Evolutionary conservation across 2,888 invertebrate genomes (phyloP).

Genomic region (Caenorhabditis parvicauda): DNA sequence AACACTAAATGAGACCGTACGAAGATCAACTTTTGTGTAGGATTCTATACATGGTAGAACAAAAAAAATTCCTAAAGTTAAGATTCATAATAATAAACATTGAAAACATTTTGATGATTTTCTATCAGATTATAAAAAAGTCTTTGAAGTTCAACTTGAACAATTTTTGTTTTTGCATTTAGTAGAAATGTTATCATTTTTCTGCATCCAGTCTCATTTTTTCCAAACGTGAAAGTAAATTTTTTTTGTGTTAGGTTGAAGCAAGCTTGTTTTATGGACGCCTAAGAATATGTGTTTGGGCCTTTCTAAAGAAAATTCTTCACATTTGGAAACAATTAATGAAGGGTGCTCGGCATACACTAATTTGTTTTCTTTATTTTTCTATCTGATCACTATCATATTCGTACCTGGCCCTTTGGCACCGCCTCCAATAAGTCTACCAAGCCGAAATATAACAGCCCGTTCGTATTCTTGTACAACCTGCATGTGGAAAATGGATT

Average conservation of each 20-base stretch:
- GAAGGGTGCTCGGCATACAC: too few species aligned
- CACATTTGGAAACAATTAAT: too few species aligned
- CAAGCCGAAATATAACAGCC: constrained; percentile 83
- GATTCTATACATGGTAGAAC: constrained; percentile 80
- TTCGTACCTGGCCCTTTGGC: constrained; percentile 71
- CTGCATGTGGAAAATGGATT: constrained; percentile 18
- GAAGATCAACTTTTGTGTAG: constrained; percentile 86
- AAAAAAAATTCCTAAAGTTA: constrained; percentile 52
- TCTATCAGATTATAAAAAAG: too few species aligned
- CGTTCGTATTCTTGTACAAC: constrained; percentile 69
- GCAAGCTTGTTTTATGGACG: too few species aligned
- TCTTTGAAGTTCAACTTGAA: too few species aligned
- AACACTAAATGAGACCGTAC: constrained; percentile 91
- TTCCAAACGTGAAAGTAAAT: too few species aligned
- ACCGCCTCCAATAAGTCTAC: constrained; percentile 75
- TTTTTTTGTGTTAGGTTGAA: too few species aligned
- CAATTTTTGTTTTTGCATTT: background rate
- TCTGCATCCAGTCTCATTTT: too few species aligned
- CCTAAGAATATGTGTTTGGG: too few species aligned
- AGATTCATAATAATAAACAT: background rate
- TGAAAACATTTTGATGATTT: background rate
- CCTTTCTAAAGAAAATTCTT: too few species aligned
- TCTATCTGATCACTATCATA: background rate
- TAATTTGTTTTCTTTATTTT: constrained; percentile 4
- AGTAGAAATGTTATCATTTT: background rate